Percentiles rank a stretch among this genome's conserved stretches.
phyloP scores from a whole-genome alignment of 1,140 invertebrate genomes.

The Zaprionus ghesquierei region DNA sequence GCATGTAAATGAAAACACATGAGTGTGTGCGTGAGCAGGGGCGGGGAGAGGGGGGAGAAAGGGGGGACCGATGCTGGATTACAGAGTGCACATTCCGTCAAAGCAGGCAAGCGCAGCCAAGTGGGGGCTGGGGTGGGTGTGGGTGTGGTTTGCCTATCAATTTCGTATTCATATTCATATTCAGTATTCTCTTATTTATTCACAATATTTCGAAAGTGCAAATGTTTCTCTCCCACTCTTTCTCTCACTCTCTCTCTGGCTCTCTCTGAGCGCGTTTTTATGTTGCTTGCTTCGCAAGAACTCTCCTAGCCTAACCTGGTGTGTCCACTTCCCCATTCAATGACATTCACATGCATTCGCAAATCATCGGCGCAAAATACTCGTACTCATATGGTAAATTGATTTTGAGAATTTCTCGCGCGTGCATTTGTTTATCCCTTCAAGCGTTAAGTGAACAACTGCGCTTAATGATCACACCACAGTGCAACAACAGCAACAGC shows the following conservation, averaged over 20 bases:
- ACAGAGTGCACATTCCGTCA: neutral
- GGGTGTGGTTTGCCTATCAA: neutral
- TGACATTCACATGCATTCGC: slow-evolving; percentile 59
- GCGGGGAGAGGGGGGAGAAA: neutral
- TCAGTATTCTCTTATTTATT: too few relatives aligned
- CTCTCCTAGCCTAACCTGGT: neutral
- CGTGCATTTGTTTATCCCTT: slow-evolving; percentile 75
- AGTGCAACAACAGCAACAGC: slow-evolving; percentile 15
- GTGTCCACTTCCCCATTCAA: slow-evolving; percentile 51
- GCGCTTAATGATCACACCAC: slow-evolving; percentile 67
- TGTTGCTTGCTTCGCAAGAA: neutral
- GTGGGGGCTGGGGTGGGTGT: too few relatives aligned
- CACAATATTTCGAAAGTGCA: too few relatives aligned
- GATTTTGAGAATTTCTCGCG: slow-evolving; percentile 76
- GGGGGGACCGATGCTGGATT: neutral
- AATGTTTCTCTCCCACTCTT: neutral
- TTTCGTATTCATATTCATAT: neutral
- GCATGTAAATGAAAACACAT: slow-evolving; percentile 21
- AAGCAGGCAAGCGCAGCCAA: neutral
- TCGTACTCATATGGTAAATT: slow-evolving; percentile 55
- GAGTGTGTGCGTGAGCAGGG: neutral
- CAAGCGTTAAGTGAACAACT: slow-evolving; percentile 77
- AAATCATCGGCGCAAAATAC: slow-evolving; percentile 43
- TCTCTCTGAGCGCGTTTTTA: slow-evolving; percentile 6
- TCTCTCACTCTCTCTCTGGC: neutral